Conservation (phyloP, 2,888 invertebrate species). For the Noctua janthe region DNA sequence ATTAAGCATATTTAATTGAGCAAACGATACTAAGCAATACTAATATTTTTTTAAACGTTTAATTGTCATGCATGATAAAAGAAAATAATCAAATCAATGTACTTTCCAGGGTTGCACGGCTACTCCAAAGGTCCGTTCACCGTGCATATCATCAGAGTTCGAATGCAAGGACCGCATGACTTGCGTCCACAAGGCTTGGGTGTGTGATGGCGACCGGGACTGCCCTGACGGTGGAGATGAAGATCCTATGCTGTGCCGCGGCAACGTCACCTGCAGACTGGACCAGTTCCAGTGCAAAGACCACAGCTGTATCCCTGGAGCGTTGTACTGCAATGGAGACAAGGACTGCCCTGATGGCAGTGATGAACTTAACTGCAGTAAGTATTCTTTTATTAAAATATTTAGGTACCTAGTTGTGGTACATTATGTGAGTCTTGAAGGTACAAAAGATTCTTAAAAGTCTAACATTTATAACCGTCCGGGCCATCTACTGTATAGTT, state of each 20-base stretch:
- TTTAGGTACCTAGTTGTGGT: background rate
- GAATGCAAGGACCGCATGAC: slow-evolving; percentile 95
- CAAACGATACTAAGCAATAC: background rate
- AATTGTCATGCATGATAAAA: background rate
- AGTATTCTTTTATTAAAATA: slow-evolving; percentile 74
- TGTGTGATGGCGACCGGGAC: slow-evolving; percentile 96
- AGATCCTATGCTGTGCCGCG: slow-evolving; percentile 91
- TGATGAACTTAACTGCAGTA: slow-evolving; percentile 96
- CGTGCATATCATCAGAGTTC: slow-evolving; percentile 93
- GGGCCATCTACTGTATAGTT: background rate
- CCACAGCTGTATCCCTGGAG: slow-evolving; percentile 94
- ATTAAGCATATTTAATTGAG: slow-evolving; percentile 6
- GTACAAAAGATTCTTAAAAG: background rate
- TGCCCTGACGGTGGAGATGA: slow-evolving; percentile 96
- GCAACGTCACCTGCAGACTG: slow-evolving; percentile 94
- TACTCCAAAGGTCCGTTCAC: slow-evolving; percentile 88
- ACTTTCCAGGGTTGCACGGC: slow-evolving; percentile 91
- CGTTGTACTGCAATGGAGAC: slow-evolving; percentile 95
- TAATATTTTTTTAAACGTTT: background rate
- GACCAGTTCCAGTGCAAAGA: slow-evolving; percentile 97
- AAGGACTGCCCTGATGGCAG: slow-evolving; percentile 95
- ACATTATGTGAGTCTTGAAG: background rate
- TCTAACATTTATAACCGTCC: background rate
- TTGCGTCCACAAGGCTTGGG: slow-evolving; percentile 95
- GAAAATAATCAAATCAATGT: slow-evolving; percentile 23